Evolutionary conservation across 2,888 invertebrate species (phyloP).

Genomic region (Palloptera scutellata): DNA sequence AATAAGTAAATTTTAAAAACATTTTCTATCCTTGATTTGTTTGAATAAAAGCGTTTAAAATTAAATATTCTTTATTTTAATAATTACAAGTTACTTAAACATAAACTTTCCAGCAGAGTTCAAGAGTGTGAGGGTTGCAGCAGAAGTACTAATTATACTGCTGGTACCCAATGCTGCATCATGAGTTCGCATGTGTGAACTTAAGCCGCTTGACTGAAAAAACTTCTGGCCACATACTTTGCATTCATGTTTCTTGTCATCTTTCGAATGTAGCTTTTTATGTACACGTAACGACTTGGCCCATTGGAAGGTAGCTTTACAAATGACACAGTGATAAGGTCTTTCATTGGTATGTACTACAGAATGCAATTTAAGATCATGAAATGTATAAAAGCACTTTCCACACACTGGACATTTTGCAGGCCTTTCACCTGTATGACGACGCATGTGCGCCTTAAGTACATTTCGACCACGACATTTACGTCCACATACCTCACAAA

Average conservation of each 20-base stretch:
- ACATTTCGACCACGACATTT: conserved; percentile 56
- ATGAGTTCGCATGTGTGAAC: conserved; percentile 56
- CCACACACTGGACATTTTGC: conserved; percentile 55
- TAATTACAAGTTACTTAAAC: too few relatives aligned
- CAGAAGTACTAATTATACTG: background rate
- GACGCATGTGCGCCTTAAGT: conserved; percentile 55
- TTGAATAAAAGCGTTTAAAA: too few relatives aligned
- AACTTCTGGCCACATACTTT: conserved; percentile 56
- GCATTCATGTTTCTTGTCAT: conserved; percentile 52
- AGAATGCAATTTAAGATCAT: conserved; percentile 59
- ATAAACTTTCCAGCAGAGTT: too few relatives aligned
- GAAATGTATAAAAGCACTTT: conserved; percentile 55
- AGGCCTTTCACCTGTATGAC: conserved; percentile 54
- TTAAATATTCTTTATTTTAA: too few relatives aligned
- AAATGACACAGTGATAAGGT: conserved; percentile 46
- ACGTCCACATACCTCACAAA: conserved; percentile 57
- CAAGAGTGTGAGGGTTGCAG: too few relatives aligned
- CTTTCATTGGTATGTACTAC: conserved; percentile 55
- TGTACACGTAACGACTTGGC: conserved; percentile 59
- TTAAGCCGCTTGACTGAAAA: conserved; percentile 56
- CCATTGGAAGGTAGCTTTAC: conserved; percentile 56
- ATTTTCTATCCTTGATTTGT: too few relatives aligned
- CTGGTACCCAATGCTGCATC: conserved; percentile 29
- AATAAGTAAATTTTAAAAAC: too few relatives aligned
- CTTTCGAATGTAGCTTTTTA: conserved; percentile 52